Evolutionary conservation across 2,797 vertebrate species (phyloP), one percentile per base, ranked within the genome.

Genomic region (Typhlichthys subterraneus): DNA sequence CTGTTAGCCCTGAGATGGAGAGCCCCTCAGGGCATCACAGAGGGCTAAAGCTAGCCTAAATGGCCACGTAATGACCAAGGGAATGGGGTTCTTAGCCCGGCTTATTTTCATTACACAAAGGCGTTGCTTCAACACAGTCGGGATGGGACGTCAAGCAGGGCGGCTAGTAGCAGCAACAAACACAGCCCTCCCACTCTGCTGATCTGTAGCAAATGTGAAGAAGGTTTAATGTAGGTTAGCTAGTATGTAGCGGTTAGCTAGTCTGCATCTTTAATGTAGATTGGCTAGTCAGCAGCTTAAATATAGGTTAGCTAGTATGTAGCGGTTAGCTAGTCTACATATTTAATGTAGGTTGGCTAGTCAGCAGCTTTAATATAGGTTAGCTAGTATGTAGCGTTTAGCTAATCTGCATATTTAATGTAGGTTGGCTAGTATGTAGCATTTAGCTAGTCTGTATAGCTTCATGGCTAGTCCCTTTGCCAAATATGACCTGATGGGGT

Each of bases 81-180:
- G 70, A 84, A 77, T 51, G 54, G 63, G 61, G 78, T 81, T 72
- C 65, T 11, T 29, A 80, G 65, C 56, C 59, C 65, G 55, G 76
- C 80, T 86, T 78, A 73, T 90, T 89, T 91, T 91, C 87, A 86
- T 90, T 83, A 91, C 61, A 79, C 86, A 91, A 83, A 88, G 90
- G 76, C 67, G 53, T 14, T 19, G 51, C 1, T 61, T 47, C 62
- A 56, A 76, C 54, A 70, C 59, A 75, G 77, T 72, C 51, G 19
- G 53, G 67, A 69, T 59, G 54, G 54, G 53, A 63, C 50, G 63
- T 67, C 74, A 66, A 56, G 13, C 33, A 47, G 13, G 69, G 29
- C 12, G 6, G 17, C 17, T 31, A 12, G 23, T 23, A 45, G 17
- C 45, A 49, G 45, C 23, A 23, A 15, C 8, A 1, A 7, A 50